Conservation (phyloP, 2,113 vertebrate genomes). For the Acrocephalus kingi region DNA sequence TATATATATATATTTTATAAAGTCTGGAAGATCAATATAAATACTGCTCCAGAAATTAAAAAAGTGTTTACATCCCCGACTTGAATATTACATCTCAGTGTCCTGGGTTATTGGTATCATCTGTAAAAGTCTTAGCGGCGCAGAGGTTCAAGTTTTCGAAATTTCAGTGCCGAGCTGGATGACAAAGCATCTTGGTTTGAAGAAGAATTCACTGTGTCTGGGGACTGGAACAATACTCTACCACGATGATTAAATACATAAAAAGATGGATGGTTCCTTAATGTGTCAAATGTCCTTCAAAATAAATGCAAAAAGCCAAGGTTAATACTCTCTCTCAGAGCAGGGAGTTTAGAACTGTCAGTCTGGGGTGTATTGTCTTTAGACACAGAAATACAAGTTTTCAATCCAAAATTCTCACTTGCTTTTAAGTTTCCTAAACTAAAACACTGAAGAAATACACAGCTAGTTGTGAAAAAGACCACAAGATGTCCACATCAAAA, state of each 20-base stretch:
- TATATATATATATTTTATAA: constrained; percentile 68
- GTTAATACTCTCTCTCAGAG: constrained; percentile 11
- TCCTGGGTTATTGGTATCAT: constrained; percentile 68
- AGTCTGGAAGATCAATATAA: constrained; percentile 81
- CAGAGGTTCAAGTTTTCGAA: constrained; percentile 92
- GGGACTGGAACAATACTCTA: constrained; percentile 86
- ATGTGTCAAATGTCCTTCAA: constrained; percentile 93
- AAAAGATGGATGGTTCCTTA: constrained; percentile 98
- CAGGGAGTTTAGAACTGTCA: background rate
- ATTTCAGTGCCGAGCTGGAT: constrained; percentile 86
- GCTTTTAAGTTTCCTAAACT: background rate
- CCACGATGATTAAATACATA: constrained; percentile 98
- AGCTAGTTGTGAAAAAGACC: background rate
- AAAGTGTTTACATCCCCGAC: constrained; percentile 77
- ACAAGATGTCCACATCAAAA: background rate
- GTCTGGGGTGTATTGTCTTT: background rate
- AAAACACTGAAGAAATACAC: background rate
- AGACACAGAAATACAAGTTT: background rate
- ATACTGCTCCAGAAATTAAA: constrained; percentile 77
- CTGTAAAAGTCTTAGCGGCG: constrained; percentile 81
- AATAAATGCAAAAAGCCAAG: constrained; percentile 29
- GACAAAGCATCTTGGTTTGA: constrained; percentile 84
- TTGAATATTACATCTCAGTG: constrained; percentile 76
- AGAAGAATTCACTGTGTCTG: constrained; percentile 78
- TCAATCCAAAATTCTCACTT: background rate